Conservation (phyloP, 2,113 vertebrate genomes). For the Epinephelus fuscoguttatus region DNA sequence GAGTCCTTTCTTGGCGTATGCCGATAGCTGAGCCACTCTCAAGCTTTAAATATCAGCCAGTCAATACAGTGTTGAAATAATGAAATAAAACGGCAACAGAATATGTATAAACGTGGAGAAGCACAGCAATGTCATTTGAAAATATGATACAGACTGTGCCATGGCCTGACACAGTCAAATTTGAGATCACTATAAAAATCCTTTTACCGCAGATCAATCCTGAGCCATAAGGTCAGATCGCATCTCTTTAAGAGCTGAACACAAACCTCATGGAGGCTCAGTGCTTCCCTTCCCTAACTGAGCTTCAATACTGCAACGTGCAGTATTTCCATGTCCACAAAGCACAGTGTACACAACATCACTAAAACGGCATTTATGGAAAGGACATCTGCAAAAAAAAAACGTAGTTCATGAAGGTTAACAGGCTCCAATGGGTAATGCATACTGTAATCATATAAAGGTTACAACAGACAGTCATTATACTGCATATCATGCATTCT, state of each 20-base stretch:
- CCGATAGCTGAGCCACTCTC: slow-evolving; percentile 40
- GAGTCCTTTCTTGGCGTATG: slow-evolving; percentile 45
- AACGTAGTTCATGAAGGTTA: slow-evolving; percentile 27
- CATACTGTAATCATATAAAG: slow-evolving; percentile 41
- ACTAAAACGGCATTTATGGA: slow-evolving; percentile 23
- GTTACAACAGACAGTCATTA: slow-evolving; percentile 36
- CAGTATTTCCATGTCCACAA: slow-evolving; percentile 1
- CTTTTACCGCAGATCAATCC: slow-evolving; percentile 72
- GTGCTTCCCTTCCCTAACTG: background rate
- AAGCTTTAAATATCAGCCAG: slow-evolving; percentile 74
- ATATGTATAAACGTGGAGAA: slow-evolving; percentile 55
- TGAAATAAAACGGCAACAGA: slow-evolving; percentile 57
- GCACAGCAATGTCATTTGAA: slow-evolving; percentile 68
- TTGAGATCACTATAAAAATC: slow-evolving; percentile 72
- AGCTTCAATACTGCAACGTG: slow-evolving; percentile 5
- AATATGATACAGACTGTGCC: slow-evolving; percentile 70
- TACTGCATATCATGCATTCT: slow-evolving; percentile 11
- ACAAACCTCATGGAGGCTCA: background rate
- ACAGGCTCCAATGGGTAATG: slow-evolving; percentile 38
- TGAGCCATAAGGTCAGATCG: slow-evolving; percentile 60
- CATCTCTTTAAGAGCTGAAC: slow-evolving; percentile 46
- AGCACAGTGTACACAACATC: background rate
- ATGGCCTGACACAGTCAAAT: slow-evolving; percentile 69
- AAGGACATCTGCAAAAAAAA: background rate
- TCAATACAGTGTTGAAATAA: slow-evolving; percentile 69